Evolutionary conservation across 2,888 invertebrate species (phyloP), one percentile per base, ranked within the genome.

Genomic region (Slavum lentiscoides): DNA sequence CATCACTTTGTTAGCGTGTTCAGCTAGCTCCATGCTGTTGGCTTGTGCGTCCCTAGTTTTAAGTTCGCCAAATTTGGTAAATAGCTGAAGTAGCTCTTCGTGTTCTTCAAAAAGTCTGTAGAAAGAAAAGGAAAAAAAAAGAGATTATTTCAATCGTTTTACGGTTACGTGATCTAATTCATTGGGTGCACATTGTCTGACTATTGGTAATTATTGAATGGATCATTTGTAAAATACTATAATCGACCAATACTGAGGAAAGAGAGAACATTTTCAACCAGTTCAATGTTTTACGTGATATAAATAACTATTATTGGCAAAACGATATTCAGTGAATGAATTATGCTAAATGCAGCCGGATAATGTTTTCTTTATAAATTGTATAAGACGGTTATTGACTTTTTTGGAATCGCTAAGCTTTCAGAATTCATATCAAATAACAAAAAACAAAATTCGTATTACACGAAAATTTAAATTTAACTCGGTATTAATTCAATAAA

Each of bases 1-100:
- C 95, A 96, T 96, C 49, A 96, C 95, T 85, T 93, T 93, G 85
- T 91, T 92, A 74, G 95, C 95, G 86, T 96, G 96, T 84, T 94
- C 93, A 8, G 93, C 93, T 83, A 96, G 88, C 87, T 94, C 94
- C 89, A 93, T 91, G 82, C 93, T 94, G 85, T 91, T 91, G 83
- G 92, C 90, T 86, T 94, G 93, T 84, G 94, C 92, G 85, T 94
- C 93, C 85, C 91, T 91, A 83, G 94, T 93, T 86, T 91, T 90
- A 85, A 93, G 88, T 84, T 93, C 91, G 82, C 91, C 91, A 86
- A 95, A 94, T 87, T 93, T 94, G 84, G 91, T 91, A 87, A 95
- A 95, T 88, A 95, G 90, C 82, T 89, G 89, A 84, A 94, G 88
- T 17, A 95, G 89, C 84, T 95, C 94, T 83, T 90, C 89, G 86